Evolutionary conservation across 2,113 vertebrate species (phyloP).

Genomic region (Prinia subflava): DNA sequence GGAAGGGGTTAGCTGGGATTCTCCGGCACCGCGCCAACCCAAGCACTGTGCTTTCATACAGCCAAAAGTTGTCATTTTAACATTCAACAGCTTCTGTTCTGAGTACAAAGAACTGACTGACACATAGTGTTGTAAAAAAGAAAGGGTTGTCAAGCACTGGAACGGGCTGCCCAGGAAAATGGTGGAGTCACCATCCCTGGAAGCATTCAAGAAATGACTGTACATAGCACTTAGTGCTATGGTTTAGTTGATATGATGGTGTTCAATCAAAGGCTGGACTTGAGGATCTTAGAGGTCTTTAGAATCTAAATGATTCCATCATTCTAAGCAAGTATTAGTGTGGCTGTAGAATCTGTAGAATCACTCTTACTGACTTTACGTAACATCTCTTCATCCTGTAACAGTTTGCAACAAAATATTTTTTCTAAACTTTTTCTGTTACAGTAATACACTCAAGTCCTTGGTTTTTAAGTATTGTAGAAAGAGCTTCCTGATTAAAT

Average conservation of each 20-base stretch:
- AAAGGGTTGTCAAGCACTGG: neutral
- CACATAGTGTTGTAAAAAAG: neutral
- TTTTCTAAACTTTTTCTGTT: neutral
- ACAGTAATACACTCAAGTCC: neutral
- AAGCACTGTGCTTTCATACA: neutral
- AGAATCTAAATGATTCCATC: neutral
- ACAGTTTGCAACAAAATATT: neutral
- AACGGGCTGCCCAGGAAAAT: neutral
- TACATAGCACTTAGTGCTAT: neutral
- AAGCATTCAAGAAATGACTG: neutral
- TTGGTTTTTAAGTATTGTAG: neutral
- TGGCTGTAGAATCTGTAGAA: neutral
- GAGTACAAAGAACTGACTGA: neutral
- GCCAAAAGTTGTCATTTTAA: neutral
- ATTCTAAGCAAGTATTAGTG: neutral
- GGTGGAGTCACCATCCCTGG: neutral
- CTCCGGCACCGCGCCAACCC: too few relatives aligned
- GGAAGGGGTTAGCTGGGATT: too few relatives aligned
- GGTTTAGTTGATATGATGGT: neutral
- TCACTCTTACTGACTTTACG: neutral
- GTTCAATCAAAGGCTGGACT: neutral
- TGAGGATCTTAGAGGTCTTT: neutral
- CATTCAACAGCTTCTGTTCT: neutral
- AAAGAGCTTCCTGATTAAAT: neutral
- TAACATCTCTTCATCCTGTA: neutral